phyloP scores from a whole-genome alignment of 37 sponge, comb jelly and placozoan genomes.

The Eunapius fragilis region DNA sequence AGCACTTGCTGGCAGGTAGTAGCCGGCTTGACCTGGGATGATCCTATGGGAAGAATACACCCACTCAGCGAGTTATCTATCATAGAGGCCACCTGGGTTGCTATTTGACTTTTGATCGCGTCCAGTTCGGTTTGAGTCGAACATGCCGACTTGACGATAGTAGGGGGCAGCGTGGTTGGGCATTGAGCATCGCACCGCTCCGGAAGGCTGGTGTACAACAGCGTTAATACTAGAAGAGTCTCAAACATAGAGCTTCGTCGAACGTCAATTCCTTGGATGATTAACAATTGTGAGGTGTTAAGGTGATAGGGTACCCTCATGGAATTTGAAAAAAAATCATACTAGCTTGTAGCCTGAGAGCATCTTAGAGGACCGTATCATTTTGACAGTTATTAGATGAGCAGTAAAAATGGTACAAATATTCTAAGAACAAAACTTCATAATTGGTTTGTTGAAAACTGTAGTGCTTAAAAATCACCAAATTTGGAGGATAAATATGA shows the following conservation, averaged over 20 bases:
- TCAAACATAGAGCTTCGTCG: not conserved
- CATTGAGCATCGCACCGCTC: not conserved
- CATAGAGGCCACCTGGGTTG: not conserved
- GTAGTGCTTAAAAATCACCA: too few relatives aligned
- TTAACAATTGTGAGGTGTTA: too few relatives aligned
- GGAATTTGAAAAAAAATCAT: too few relatives aligned
- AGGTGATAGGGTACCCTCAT: too few relatives aligned
- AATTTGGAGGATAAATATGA: too few relatives aligned
- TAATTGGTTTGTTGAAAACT: too few relatives aligned
- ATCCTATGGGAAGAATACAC: not conserved
- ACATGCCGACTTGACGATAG: not conserved
- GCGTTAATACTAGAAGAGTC: not conserved
- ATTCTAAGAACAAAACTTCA: too few relatives aligned
- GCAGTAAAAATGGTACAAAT: too few relatives aligned
- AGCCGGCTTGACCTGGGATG: not conserved
- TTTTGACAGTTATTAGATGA: too few relatives aligned
- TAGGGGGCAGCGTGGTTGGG: not conserved
- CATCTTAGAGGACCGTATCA: too few relatives aligned
- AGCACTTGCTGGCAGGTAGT: not conserved
- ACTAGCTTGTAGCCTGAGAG: too few relatives aligned
- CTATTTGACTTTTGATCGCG: not conserved
- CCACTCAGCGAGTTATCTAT: not conserved
- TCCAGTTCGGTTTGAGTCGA: not conserved
- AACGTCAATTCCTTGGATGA: too few relatives aligned
- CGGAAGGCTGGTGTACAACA: not conserved